Percentiles rank a stretch among this genome's conserved stretches.
phyloP scores from a whole-genome alignment of 2,888 invertebrate species.

The Lasioglossum morio region DNA sequence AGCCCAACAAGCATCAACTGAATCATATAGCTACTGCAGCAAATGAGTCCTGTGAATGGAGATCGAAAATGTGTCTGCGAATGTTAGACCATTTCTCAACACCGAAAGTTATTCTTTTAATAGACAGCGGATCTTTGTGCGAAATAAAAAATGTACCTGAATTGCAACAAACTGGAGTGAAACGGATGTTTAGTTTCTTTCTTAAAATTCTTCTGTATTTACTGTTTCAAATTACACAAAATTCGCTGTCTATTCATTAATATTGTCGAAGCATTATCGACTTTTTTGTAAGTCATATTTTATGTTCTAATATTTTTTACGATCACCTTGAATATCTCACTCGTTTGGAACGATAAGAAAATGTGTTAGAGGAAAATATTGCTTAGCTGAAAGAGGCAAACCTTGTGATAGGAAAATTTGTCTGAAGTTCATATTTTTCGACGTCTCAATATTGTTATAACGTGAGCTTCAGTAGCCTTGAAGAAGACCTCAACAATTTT shows the following conservation, averaged over 20 bases:
- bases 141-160: too few relatives aligned
- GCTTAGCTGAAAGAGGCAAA: background rate
- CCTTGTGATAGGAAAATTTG: background rate
- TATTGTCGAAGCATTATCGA: background rate
- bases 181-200: too few relatives aligned
- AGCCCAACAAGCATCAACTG: conserved; percentile 80
- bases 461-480: background rate
- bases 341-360: background rate
- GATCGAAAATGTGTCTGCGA: conserved; percentile 57
- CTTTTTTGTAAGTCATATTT: background rate
- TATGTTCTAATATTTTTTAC: background rate
- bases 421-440: background rate
- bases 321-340: background rate
- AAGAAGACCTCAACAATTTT: background rate
- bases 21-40: conserved; percentile 63
- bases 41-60: conserved; percentile 66
- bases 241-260: background rate
- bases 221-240: too few relatives aligned
- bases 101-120: background rate
- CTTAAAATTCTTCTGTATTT: too few relatives aligned
- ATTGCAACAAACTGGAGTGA: too few relatives aligned
- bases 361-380: background rate
- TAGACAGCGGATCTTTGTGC: too few relatives aligned
- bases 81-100: background rate
- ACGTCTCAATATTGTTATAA: background rate